Percentiles rank a stretch among this genome's conserved stretches.
Conservation (phyloP, 2,797 vertebrate genomes). For the Parauchenoglanis punctatus region DNA sequence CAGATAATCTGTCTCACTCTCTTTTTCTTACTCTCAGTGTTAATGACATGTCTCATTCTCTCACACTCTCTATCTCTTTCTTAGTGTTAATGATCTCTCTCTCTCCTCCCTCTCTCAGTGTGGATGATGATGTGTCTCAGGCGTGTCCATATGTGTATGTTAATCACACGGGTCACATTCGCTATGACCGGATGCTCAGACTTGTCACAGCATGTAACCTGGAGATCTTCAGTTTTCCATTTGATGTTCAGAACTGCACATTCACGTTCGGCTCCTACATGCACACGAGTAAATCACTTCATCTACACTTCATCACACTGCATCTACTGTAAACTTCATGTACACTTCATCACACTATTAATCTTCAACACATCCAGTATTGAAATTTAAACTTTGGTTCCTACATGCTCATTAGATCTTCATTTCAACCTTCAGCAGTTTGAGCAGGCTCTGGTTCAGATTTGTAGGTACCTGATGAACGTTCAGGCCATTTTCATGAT, state of each 20-base stretch:
- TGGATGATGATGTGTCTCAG: constrained; percentile 81
- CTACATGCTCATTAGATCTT: background rate
- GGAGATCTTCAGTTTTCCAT: constrained; percentile 81
- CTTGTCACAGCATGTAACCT: constrained; percentile 80
- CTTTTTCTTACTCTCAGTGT: background rate
- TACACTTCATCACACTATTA: background rate
- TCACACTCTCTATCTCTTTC: background rate
- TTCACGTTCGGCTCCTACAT: constrained; percentile 78
- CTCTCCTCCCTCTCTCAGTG: constrained; percentile 61
- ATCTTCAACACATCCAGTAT: background rate
- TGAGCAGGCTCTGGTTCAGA: background rate
- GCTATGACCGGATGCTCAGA: constrained; percentile 79
- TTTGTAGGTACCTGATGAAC: background rate
- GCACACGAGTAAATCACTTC: constrained; percentile 74
- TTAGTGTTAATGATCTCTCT: background rate
- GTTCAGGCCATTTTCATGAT: background rate
- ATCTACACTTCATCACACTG: constrained; percentile 18
- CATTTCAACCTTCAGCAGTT: background rate
- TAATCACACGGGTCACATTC: constrained; percentile 79
- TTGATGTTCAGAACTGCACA: constrained; percentile 82
- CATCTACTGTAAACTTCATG: background rate
- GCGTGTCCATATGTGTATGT: constrained; percentile 79
- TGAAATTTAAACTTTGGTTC: background rate
- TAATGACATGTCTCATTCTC: background rate
- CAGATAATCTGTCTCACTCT: background rate